Percentiles rank a stretch among this genome's conserved stretches.
Conservation (phyloP, 2,797 vertebrate genomes). For the Leucoraja ocellata region DNA sequence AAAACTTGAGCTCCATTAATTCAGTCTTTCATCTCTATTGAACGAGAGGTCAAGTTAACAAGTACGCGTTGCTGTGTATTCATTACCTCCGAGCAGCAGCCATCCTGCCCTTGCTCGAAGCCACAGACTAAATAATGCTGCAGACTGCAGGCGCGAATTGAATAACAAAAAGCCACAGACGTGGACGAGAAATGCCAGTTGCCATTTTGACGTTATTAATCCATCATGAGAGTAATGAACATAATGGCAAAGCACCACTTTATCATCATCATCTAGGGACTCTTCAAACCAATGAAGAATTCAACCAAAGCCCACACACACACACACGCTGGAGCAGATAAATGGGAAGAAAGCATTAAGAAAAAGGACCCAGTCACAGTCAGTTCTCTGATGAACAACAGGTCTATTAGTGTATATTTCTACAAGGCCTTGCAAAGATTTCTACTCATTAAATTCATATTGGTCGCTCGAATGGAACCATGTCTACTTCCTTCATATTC, state of each 20-base stretch:
- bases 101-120: not conserved
- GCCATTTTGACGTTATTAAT: not conserved
- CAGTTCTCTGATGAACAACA: not conserved
- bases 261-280: not conserved
- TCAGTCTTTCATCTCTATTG: slow-evolving; percentile 21
- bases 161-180: not conserved
- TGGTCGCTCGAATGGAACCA: too few relatives aligned
- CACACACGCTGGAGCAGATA: not conserved
- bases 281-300: not conserved
- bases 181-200: not conserved
- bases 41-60: not conserved
- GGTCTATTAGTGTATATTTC: not conserved
- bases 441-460: not conserved
- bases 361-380: not conserved
- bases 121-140: slow-evolving; percentile 3
- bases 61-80: not conserved
- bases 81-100: not conserved
- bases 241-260: not conserved
- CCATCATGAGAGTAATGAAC: not conserved
- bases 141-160: not conserved
- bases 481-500: too few relatives aligned
- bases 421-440: not conserved
- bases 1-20: slow-evolving; percentile 24
- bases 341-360: not conserved
- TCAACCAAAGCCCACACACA: not conserved